Percentiles rank a stretch among this genome's conserved stretches.
Conservation (phyloP, 1,140 invertebrate species). For the Saccostrea glomerata region DNA sequence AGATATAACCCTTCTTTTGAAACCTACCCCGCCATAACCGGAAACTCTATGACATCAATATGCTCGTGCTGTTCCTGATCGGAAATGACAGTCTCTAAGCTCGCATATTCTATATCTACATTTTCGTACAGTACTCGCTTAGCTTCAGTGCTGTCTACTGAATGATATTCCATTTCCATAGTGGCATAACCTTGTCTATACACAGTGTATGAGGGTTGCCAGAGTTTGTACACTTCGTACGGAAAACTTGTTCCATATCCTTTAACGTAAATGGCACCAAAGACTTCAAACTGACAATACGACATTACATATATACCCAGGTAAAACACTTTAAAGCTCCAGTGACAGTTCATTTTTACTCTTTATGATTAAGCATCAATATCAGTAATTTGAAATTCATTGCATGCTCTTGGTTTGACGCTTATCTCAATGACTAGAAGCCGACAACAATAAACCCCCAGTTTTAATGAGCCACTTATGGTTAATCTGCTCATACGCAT, state of each 20-base stretch:
- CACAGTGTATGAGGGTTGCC: constrained; percentile 47
- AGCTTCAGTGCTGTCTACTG: background rate
- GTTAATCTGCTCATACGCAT: no score
- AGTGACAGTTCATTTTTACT: no score
- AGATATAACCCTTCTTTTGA: no score
- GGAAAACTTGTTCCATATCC: constrained; percentile 54
- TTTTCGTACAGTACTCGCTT: constrained; percentile 4
- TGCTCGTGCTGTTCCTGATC: background rate
- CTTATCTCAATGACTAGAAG: no score
- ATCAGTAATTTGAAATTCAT: no score
- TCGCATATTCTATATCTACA: constrained; percentile 15
- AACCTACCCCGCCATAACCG: constrained; percentile 9
- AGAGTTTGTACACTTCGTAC: constrained; percentile 50
- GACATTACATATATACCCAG: background rate
- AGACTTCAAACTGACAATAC: background rate
- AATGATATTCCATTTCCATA: background rate
- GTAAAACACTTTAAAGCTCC: no score
- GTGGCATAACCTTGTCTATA: constrained; percentile 33
- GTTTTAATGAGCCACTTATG: no score
- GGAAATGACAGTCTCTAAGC: background rate
- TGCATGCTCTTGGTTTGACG: no score
- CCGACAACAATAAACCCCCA: no score
- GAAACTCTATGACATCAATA: background rate
- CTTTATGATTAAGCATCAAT: no score
- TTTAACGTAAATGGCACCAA: constrained; percentile 3